These are phyloP conservation scores for Drosophila burlai DNA, from an alignment of 1,140 invertebrate genomes.

Conservation along the genomic window DNA sequence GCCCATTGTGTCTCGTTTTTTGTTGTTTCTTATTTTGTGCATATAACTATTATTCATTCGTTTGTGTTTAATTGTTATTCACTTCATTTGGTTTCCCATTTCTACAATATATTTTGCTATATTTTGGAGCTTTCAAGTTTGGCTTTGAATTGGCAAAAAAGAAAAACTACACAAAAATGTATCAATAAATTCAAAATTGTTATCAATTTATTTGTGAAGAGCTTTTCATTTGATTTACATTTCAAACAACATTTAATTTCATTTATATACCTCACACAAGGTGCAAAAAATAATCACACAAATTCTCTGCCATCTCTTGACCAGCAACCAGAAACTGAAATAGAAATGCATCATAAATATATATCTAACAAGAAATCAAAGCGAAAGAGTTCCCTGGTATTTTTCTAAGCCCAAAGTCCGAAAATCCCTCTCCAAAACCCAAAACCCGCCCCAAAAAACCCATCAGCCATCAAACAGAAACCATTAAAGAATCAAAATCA, in stretches of 20 bases:
- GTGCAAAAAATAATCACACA: slow-evolving; percentile 35
- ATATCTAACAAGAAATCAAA: slow-evolving; percentile 36
- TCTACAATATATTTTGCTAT: slow-evolving; percentile 29
- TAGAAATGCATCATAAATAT: slow-evolving; percentile 29
- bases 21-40: slow-evolving; percentile 64
- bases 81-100: slow-evolving; percentile 55
- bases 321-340: slow-evolving; percentile 49
- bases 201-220: slow-evolving; percentile 26
- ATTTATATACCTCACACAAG: slow-evolving; percentile 20
- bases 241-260: slow-evolving; percentile 7
- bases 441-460: slow-evolving; percentile 27
- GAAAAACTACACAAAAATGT: slow-evolving; percentile 18
- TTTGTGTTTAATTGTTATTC: slow-evolving; percentile 43
- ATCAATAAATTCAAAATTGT: slow-evolving; percentile 28
- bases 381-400: slow-evolving; percentile 66
- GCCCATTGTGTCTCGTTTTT: slow-evolving; percentile 71
- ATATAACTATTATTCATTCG: slow-evolving; percentile 42
- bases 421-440: slow-evolving; percentile 33
- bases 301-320: slow-evolving; percentile 45
- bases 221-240: slow-evolving; percentile 42
- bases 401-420: slow-evolving; percentile 59
- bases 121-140: slow-evolving; percentile 62
- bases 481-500: slow-evolving; percentile 28
- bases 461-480: slow-evolving; percentile 49
- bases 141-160: slow-evolving; percentile 71